Evolutionary conservation across 2,888 invertebrate genomes (phyloP), one percentile per base, ranked within the genome.

Genomic region (Pristionchus mayeri): DNA sequence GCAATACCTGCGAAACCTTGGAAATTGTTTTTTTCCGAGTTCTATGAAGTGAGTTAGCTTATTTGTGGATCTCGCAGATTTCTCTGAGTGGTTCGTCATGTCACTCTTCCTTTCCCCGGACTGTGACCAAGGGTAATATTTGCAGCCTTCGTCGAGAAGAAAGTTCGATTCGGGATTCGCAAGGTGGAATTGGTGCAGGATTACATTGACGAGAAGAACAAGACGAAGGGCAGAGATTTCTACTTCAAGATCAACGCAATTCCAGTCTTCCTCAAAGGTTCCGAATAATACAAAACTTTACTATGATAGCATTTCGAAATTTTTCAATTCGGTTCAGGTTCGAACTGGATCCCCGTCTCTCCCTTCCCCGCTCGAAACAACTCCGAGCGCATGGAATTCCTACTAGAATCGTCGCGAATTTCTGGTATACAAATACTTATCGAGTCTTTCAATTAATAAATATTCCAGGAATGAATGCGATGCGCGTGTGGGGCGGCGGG

Each of bases 401-500:
- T 89, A 34, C 54, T 90, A n/a, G 88, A 88, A 84, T 90, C 90
- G 0, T 86, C 87, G 4, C 18, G 57, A 44, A 34, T 76, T 21
- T 76, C 60, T 4, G 84, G 84, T 84, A 27, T 37, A 30, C 57
- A 3, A 24, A 4, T 34, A 11, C 34, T 30, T 63, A 63, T 3
- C 2, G 40, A 57, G 16, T 50, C 9, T 75, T 3, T 4, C 34
- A 3, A 60, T 78, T 40, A 2, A n/a, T n/a, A 48, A 11, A n/a
- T 24, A 30, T 21, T 80, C 24, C 75, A 88, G 88, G 89, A 30
- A 97, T 97, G 96, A 96, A 96, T 91, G 96, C 97, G 95, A 93
- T 98, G 21, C 94, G 98, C 34, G n/a, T 98, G 1, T 99, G 98
- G 98, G 98, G 98, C 40, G 98, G 98, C n/a, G 98, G 98, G 0